These are phyloP conservation scores for Moxostoma hubbsi DNA, from an alignment of 2,797 vertebrate genomes.

Conservation along the genomic window DNA sequence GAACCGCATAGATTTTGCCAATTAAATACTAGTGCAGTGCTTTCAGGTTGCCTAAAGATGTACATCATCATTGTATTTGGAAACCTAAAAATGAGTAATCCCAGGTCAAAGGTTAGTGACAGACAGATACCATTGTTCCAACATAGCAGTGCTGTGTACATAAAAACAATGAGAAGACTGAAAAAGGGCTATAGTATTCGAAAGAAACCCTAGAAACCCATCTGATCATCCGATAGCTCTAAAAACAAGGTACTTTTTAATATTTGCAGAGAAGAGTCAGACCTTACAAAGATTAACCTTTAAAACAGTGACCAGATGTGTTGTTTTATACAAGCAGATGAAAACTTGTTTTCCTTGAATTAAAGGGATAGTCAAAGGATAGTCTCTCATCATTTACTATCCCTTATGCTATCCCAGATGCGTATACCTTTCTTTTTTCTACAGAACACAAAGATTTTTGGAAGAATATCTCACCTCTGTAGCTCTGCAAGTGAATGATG, in stretches of 20 bases:
- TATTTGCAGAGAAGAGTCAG: too few relatives aligned
- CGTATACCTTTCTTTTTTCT: not conserved
- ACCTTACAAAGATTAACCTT: too few relatives aligned
- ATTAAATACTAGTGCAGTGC: not conserved
- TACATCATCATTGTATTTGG: not conserved
- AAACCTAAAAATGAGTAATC: not conserved
- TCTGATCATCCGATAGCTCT: too few relatives aligned
- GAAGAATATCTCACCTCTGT: too few relatives aligned
- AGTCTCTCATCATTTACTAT: too few relatives aligned
- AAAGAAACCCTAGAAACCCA: not conserved
- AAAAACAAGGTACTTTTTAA: too few relatives aligned
- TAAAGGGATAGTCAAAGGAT: too few relatives aligned
- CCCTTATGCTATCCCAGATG: too few relatives aligned
- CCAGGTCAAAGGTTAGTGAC: conserved; percentile 1
- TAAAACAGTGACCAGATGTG: too few relatives aligned
- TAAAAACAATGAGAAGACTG: conserved; percentile 9
- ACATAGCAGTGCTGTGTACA: not conserved
- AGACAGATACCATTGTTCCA: conserved; percentile 7
- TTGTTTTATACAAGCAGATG: too few relatives aligned
- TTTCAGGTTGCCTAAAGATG: not conserved
- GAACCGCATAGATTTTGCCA: not conserved
- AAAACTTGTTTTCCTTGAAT: too few relatives aligned
- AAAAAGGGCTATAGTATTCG: not conserved
- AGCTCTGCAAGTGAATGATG: too few relatives aligned
- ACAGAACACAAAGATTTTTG: not conserved